Evolutionary conservation across 2,888 invertebrate genomes (phyloP), one percentile per base, ranked within the genome.

Genomic region (Campopleginae sp.): DNA sequence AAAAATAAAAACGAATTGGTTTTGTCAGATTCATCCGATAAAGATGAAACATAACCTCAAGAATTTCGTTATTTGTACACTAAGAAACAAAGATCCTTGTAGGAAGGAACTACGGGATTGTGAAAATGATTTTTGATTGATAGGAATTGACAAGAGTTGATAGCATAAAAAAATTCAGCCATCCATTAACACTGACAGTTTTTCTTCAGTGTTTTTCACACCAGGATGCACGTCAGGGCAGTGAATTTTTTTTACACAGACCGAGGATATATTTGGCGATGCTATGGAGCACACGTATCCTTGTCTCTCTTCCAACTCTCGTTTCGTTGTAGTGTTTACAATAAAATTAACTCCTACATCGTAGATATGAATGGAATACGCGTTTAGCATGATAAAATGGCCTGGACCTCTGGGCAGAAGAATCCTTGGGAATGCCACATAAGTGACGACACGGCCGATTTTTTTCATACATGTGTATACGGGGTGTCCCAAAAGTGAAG

Each of bases 301-400:
- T 51, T 51, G 27, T 48, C 58, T 42, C 23, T 17, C 42, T 54
- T 23, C 17, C 46, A 84, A 87, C 85, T 88, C 86, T 86, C 87
- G 84, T 86, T 85, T 31, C 27, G 23, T 58, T 88, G 82, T 87
- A 76, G 58, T 89, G 88, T 90, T 90, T 90, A 89, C 90, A 88
- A 89, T 89, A 89, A 90, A 90, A 90, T 90, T 90, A 90, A 89
- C 89, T 90, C 88, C 89, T 87, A 87, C 89, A 89, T 86, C 86
- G 78, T 86, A 87, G 87, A 87, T 88, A 87, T 88, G 88, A 90
- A 88, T 86, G 87, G 87, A 88, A 87, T 89, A 87, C 87, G 88
- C 85, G 86, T 88, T 89, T 87, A 88, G 88, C 87, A 87, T 88
- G 86, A 87, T 86, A 89, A 88, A 89, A 88, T 88, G 86, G 82